These are phyloP conservation scores for Trissolcus brochymenae DNA, from an alignment of 2,888 invertebrate genomes.

Conservation along the genomic window DNA sequence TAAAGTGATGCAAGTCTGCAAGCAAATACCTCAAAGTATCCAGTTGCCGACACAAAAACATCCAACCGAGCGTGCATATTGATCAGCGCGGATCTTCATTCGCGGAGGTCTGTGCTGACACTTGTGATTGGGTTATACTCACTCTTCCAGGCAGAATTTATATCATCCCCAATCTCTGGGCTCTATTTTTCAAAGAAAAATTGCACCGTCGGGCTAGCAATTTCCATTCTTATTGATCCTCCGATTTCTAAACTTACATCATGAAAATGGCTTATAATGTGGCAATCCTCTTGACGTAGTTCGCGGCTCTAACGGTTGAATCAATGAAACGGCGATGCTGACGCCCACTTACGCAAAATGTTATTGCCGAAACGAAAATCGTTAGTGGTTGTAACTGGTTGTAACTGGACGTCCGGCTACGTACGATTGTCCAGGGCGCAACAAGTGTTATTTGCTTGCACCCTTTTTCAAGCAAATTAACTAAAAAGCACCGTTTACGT, in stretches of 20 bases:
- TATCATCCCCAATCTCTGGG: neutral
- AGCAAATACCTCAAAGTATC: conserved; percentile 57
- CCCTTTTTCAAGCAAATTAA: conserved; percentile 54
- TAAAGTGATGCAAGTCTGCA: conserved; percentile 30
- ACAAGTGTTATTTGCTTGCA: conserved; percentile 62
- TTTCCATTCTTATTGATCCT: too few species aligned
- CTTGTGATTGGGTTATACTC: conserved; percentile 55
- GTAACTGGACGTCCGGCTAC: conserved; percentile 43
- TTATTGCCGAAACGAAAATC: conserved; percentile 1
- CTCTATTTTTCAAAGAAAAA: too few species aligned
- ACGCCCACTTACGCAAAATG: too few species aligned
- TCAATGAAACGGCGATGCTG: too few species aligned
- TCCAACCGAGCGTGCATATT: conserved; percentile 65
- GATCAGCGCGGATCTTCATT: conserved; percentile 59
- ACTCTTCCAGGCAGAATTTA: neutral
- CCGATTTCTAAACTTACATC: too few species aligned
- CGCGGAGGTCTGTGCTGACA: conserved; percentile 21
- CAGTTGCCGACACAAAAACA: conserved; percentile 63
- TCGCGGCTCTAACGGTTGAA: neutral
- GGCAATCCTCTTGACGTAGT: neutral
- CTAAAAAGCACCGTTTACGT: conserved; percentile 40
- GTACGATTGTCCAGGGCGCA: conserved; percentile 57
- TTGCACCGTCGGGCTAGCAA: too few species aligned
- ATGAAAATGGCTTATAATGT: too few species aligned
- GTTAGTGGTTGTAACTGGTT: conserved; percentile 43